These are phyloP conservation scores for Drosophila siamana DNA, from an alignment of 2,888 invertebrate genomes.

Conservation along the genomic window DNA sequence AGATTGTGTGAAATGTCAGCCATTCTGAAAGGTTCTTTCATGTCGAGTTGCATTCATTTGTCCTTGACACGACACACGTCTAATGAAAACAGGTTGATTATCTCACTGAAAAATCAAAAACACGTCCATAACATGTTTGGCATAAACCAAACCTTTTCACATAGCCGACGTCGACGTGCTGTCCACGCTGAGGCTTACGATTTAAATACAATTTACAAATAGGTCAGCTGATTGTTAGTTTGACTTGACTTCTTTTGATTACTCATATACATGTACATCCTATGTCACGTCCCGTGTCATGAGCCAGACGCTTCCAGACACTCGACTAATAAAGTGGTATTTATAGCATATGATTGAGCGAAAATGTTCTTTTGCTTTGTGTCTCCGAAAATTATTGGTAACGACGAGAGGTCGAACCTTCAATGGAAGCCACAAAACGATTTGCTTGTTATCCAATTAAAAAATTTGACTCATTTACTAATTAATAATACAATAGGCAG, in stretches of 20 bases:
- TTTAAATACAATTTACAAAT: slow-evolving; percentile 12
- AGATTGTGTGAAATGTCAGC: not conserved
- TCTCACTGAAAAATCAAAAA: slow-evolving; percentile 19
- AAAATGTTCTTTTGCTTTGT: slow-evolving; percentile 12
- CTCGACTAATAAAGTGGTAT: not conserved
- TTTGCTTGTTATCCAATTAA: slow-evolving; percentile 42
- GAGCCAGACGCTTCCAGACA: not conserved
- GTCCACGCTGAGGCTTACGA: slow-evolving; percentile 3
- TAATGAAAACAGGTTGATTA: slow-evolving; percentile 19
- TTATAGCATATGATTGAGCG: slow-evolving; percentile 6
- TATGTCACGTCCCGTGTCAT: not conserved
- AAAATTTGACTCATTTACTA: slow-evolving; percentile 16
- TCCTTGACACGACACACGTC: slow-evolving; percentile 22
- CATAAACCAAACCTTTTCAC: not conserved
- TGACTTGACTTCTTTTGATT: slow-evolving; percentile 18
- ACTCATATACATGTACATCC: slow-evolving; percentile 8
- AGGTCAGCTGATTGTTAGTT: slow-evolving; percentile 4
- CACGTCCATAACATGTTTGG: slow-evolving; percentile 32
- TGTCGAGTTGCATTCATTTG: slow-evolving; percentile 1
- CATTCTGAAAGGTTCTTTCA: not conserved
- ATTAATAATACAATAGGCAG: slow-evolving; percentile 20
- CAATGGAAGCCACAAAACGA: slow-evolving; percentile 12
- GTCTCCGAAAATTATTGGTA: slow-evolving; percentile 5
- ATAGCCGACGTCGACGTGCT: slow-evolving; percentile 1
- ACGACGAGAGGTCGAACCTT: not conserved